Base-by-base conservation (phyloP, 2,888 invertebrate species). In the Opisthograptis luteolata region DNA sequence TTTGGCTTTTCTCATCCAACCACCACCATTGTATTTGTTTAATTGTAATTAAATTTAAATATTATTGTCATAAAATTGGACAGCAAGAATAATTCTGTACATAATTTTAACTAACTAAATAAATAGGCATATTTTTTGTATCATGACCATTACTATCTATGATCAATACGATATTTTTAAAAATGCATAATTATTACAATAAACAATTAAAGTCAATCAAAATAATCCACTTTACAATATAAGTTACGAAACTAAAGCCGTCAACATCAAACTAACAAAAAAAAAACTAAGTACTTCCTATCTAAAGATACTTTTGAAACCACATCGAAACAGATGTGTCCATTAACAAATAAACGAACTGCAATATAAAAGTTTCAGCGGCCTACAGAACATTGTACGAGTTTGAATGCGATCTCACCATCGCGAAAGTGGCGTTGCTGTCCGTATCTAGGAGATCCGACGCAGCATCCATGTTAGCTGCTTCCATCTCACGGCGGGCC, bases 401-500 rank as follows among this genome's bases (percentile, higher is more conserved):
- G 42, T 43, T 53, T 25, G 54, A 66, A 57, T 55, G 59, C 79
- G 81, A 80, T 90, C 93, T 94, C 94, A 97, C 97, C 97, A 98
- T 97, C 78, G 96, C 96, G 84, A 97, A 97, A 55, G 96, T 96
- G 50, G 96, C 95, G 73, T 96, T 94, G 84, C 96, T 96, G 82
- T 97, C 97, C 19, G 95, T 94, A 76, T 97, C 97, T 73, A 97
- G 92, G 58, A 96, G 92, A 80, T 97, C 97, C 27, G 96, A 95
- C 34, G 96, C 94, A 28, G 96, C 96, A 74, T 97, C 97, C 92
- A 97, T 93, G 62, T 95, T 96, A n/a, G 94, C 94, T 64, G 96
- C 95, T 84, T 97, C 97, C 91, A 96, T 92, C 87, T 97, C 97
- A 59, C 96, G 92, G 70, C 95, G 92, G 84, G 96, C 95, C 85